A percentile compares a stretch with the other conserved stretches of the same genome.
These are phyloP conservation scores for Trichonephila inaurata DNA, from an alignment of 1,140 invertebrate genomes.

Conservation along the genomic window DNA sequence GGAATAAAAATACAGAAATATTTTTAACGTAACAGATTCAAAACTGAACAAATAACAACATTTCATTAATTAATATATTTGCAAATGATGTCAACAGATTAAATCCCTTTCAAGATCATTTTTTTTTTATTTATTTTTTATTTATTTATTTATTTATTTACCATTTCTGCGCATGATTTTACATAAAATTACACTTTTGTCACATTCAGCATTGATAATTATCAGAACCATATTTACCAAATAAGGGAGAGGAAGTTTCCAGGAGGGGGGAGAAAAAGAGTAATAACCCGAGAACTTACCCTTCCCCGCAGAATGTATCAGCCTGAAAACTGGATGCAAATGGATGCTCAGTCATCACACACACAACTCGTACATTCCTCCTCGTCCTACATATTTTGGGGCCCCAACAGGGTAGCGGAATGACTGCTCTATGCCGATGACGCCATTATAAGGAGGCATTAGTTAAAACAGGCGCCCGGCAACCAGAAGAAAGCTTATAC, in stretches of 20 bases:
- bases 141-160: too few relatives aligned
- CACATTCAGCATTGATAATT: too few relatives aligned
- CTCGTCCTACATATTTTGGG: constrained; percentile 74
- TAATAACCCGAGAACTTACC: constrained; percentile 46
- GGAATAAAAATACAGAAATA: too few relatives aligned
- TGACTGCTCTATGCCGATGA: constrained; percentile 73
- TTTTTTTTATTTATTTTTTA: too few relatives aligned
- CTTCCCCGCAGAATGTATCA: constrained; percentile 63
- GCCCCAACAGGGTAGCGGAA: constrained; percentile 70
- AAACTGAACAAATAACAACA: too few relatives aligned
- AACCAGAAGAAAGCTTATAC: constrained; percentile 33
- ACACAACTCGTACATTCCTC: constrained; percentile 74
- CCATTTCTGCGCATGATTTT: too few relatives aligned
- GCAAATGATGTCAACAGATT: too few relatives aligned
- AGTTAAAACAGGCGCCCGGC: constrained; percentile 69
- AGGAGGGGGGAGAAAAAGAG: background rate
- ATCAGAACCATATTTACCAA: background rate
- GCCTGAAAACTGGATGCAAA: constrained; percentile 66
- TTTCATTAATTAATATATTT: too few relatives aligned
- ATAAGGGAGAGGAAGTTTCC: background rate
- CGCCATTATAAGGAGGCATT: constrained; percentile 72
- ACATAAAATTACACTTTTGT: too few relatives aligned
- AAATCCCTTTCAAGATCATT: too few relatives aligned
- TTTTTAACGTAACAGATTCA: too few relatives aligned
- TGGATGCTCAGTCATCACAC: constrained; percentile 71